Evolutionary conservation across 2,888 invertebrate species (phyloP).

Genomic region (Alloscopus bannaensis): DNA sequence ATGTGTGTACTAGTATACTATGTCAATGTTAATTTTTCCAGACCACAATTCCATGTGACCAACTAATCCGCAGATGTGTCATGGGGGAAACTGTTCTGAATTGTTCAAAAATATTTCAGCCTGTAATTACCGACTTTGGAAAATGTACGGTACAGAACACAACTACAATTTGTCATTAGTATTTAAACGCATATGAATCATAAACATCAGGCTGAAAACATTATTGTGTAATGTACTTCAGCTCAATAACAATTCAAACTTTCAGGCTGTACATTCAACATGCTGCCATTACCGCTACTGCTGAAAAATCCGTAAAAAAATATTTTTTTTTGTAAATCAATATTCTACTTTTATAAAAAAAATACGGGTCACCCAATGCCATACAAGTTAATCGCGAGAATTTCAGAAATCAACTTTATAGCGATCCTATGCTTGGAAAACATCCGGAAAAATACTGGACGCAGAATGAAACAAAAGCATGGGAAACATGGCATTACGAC

Average conservation of each 20-base stretch:
- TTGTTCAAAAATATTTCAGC: constrained; percentile 84
- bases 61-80: constrained; percentile 83
- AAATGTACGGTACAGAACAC: constrained; percentile 80
- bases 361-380: too few species aligned
- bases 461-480: background rate
- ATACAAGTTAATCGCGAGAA: too few species aligned
- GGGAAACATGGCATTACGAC: constrained; percentile 21
- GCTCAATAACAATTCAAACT: constrained; percentile 6
- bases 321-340: background rate
- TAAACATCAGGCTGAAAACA: too few species aligned
- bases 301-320: constrained; percentile 32
- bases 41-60: constrained; percentile 78
- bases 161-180: background rate
- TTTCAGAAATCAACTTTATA: too few species aligned
- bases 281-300: constrained; percentile 79
- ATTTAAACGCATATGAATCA: background rate
- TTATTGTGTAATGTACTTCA: background rate
- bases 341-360: constrained; percentile 1
- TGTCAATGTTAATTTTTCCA: constrained; percentile 4
- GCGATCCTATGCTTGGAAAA: constrained; percentile 25
- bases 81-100: constrained; percentile 81
- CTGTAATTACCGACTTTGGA: constrained; percentile 88
- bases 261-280: constrained; percentile 84
- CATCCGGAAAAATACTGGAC: background rate
- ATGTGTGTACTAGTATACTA: background rate